Percentiles rank a stretch among this genome's conserved stretches.
Evolutionary conservation across 2,888 invertebrate genomes (phyloP).

Genomic region (Drosophila gaucha): DNA sequence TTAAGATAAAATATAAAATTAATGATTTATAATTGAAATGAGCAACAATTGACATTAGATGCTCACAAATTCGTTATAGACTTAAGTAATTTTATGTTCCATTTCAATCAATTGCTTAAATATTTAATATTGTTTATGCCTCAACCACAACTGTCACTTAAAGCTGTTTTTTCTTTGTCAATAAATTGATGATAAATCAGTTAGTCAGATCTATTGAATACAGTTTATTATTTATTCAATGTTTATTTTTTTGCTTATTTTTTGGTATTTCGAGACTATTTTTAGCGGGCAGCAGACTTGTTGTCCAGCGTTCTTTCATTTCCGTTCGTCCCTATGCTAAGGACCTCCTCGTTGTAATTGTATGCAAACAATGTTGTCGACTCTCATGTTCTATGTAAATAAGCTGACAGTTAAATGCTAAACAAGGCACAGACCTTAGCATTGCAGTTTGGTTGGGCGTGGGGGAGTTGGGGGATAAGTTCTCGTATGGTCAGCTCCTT

Average conservation of each 20-base stretch:
- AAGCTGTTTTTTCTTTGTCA: constrained; percentile 6
- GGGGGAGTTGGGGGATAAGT: background rate
- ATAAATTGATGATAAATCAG: constrained; percentile 15
- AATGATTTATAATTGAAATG: background rate
- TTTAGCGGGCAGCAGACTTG: constrained; percentile 7
- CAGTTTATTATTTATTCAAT: constrained; percentile 16
- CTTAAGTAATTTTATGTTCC: background rate
- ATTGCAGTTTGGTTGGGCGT: constrained; percentile 9
- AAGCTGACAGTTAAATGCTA: constrained; percentile 68
- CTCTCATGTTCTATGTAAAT: constrained; percentile 80
- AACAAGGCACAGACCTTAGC: constrained; percentile 54
- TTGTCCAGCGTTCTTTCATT: background rate
- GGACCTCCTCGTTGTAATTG: constrained; percentile 58
- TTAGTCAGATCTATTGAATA: constrained; percentile 10
- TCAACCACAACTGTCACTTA: background rate
- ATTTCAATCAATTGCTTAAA: background rate
- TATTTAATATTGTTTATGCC: background rate
- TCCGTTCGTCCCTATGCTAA: constrained; percentile 12
- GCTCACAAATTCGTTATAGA: background rate
- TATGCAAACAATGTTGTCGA: constrained; percentile 76
- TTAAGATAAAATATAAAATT: too few relatives aligned
- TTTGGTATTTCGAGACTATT: background rate
- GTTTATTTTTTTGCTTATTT: constrained; percentile 1
- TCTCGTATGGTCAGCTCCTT: constrained; percentile 21
- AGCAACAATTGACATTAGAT: background rate